Percentiles rank a stretch among this genome's conserved stretches.
Evolutionary conservation across 2,888 invertebrate genomes (phyloP).

Genomic region (Noctuana brunneofusca): DNA sequence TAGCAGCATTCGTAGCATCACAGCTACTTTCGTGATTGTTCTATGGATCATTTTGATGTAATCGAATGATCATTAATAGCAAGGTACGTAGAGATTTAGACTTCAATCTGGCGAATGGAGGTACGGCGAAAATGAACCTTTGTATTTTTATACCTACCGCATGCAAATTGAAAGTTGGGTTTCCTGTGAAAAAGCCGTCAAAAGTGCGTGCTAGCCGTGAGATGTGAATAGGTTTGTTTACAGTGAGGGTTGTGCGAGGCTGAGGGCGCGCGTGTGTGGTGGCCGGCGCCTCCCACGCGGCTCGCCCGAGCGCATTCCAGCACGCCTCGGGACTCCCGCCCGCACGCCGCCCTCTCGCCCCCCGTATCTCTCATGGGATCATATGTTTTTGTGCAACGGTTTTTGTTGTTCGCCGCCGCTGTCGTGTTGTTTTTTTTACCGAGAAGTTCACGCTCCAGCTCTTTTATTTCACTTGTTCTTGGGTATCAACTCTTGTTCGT

Average conservation of each 20-base stretch:
- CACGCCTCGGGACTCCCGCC: constrained; percentile 74
- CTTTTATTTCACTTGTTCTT: constrained; percentile 74
- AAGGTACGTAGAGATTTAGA: background rate
- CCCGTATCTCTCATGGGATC: constrained; percentile 78
- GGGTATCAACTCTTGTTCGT: constrained; percentile 64
- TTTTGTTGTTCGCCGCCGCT: constrained; percentile 81
- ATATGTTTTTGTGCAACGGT: constrained; percentile 84
- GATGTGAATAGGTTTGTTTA: constrained; percentile 76
- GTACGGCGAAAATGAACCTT: background rate
- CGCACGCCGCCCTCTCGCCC: constrained; percentile 47
- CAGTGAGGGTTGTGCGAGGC: constrained; percentile 64
- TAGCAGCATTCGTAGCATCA: background rate
- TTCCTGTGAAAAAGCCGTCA: constrained; percentile 38
- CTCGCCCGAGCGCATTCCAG: constrained; percentile 80
- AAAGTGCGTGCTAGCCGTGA: constrained; percentile 47
- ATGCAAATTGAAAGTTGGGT: constrained; percentile 29
- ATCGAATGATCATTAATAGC: background rate
- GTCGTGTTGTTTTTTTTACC: constrained; percentile 72
- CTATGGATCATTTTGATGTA: background rate
- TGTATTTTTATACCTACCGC: constrained; percentile 25
- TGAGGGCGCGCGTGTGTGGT: constrained; percentile 65
- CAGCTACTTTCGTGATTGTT: background rate
- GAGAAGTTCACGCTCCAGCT: constrained; percentile 76
- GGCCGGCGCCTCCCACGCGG: constrained; percentile 79
- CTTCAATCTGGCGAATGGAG: background rate